These are phyloP conservation scores for Saiga tatarica DNA, from an alignment of 2,113 vertebrate species.

Conservation along the genomic window DNA sequence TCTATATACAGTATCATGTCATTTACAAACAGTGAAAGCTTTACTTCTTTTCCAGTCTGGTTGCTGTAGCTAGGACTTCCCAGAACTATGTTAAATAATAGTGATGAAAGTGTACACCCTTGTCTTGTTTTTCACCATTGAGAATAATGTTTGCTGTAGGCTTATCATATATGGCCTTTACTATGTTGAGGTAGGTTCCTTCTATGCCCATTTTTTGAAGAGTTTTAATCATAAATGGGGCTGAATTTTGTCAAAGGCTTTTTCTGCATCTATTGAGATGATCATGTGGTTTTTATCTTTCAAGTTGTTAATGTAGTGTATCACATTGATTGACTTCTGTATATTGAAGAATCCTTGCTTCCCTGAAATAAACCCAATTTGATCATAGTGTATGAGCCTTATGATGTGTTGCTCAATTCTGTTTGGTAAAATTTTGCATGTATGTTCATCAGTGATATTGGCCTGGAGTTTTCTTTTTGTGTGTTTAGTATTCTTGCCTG, in stretches of 20 bases:
- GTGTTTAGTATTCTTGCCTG: not conserved
- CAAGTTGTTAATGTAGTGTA: not conserved
- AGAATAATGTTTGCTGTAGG: not conserved
- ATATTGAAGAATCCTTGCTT: not conserved
- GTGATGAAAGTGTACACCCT: rapidly evolving
- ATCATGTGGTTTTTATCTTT: not conserved
- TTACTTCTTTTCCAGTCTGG: not conserved
- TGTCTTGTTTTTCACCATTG: not conserved
- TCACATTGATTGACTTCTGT: not conserved
- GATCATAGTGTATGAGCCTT: not conserved
- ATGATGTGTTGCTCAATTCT: not conserved
- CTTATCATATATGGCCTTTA: not conserved
- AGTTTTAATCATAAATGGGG: not conserved
- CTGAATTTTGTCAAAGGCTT: not conserved
- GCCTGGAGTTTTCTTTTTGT: not conserved
- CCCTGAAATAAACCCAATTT: not conserved
- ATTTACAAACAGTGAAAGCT: not conserved
- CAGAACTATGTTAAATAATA: not conserved
- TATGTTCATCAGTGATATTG: not conserved
- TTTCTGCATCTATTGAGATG: not conserved
- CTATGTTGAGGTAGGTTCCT: not conserved
- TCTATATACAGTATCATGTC: not conserved
- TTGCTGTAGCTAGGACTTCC: not conserved
- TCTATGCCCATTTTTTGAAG: not conserved
- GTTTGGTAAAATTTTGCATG: not conserved